These are phyloP conservation scores for Empis livida DNA, from an alignment of 2,888 invertebrate species.

Conservation along the genomic window DNA sequence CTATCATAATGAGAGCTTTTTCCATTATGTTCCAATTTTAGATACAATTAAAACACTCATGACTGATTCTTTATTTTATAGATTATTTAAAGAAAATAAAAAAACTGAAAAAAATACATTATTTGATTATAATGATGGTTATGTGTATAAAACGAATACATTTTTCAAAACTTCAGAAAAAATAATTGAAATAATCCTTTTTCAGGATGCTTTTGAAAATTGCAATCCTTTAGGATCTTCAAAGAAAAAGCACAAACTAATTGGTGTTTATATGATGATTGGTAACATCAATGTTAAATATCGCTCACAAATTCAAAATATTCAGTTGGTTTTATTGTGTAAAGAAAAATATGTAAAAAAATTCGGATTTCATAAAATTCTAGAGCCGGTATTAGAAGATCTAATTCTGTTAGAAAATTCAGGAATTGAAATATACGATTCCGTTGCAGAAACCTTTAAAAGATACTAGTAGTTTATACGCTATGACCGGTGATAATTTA, in stretches of 20 bases:
- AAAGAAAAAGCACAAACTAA: neutral
- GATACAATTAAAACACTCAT: neutral
- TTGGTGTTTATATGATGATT: neutral
- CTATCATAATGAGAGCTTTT: neutral
- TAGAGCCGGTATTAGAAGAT: neutral
- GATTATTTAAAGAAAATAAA: neutral
- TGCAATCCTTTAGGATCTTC: neutral
- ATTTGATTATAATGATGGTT: neutral
- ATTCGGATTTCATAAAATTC: constrained; percentile 7
- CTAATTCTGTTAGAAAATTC: neutral
- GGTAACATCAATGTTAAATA: neutral
- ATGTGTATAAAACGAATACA: neutral
- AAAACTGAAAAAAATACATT: neutral
- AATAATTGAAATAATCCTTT: neutral
- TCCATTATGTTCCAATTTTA: neutral
- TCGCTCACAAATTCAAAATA: neutral
- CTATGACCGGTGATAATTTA: constrained; percentile 12
- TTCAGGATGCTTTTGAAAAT: neutral
- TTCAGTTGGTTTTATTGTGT: neutral
- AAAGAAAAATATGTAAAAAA: constrained; percentile 8
- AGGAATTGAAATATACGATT: constrained; percentile 2
- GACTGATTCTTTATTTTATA: neutral
- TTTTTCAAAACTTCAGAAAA: neutral
- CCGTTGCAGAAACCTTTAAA: neutral
- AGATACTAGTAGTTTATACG: constrained; percentile 4